These are phyloP conservation scores for Antechinus flavipes DNA, from an alignment of 2,113 vertebrate genomes.

Conservation along the genomic window DNA sequence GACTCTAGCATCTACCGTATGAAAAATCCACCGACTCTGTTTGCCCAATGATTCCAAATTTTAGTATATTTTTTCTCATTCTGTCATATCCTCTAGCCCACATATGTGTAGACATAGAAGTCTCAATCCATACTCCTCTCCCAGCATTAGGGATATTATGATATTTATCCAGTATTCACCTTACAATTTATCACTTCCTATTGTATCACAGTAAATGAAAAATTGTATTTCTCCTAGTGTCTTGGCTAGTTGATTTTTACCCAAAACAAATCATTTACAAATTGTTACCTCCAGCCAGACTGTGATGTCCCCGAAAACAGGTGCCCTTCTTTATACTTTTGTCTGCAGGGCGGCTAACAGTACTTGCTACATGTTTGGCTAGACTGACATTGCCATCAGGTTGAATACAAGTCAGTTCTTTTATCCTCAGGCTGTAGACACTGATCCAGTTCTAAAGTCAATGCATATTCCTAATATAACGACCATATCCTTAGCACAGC, in stretches of 20 bases:
- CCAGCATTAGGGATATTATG: not conserved
- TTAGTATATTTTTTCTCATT: not conserved
- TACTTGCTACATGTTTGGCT: not conserved
- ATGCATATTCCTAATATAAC: not conserved
- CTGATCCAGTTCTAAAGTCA: not conserved
- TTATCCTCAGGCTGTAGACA: not conserved
- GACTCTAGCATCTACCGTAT: not conserved
- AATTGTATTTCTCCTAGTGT: not conserved
- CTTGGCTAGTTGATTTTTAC: not conserved
- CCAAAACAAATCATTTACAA: not conserved
- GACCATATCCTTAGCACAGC: not conserved
- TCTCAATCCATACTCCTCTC: not conserved
- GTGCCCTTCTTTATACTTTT: not conserved
- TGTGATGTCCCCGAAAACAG: not conserved
- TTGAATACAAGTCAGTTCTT: not conserved
- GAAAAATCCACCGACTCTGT: not conserved
- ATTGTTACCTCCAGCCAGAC: not conserved
- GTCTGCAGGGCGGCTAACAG: not conserved
- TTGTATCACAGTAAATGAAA: not conserved
- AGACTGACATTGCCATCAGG: not conserved
- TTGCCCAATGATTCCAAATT: not conserved
- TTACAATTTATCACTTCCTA: not conserved
- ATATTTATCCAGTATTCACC: not conserved
- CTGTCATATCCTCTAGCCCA: not conserved
- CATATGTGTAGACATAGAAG: not conserved